Evolutionary conservation across 53 echinoderm and acorn worm genomes (phyloP), one percentile per base, ranked within the genome.

Genomic region (Patiria pectinifera): DNA sequence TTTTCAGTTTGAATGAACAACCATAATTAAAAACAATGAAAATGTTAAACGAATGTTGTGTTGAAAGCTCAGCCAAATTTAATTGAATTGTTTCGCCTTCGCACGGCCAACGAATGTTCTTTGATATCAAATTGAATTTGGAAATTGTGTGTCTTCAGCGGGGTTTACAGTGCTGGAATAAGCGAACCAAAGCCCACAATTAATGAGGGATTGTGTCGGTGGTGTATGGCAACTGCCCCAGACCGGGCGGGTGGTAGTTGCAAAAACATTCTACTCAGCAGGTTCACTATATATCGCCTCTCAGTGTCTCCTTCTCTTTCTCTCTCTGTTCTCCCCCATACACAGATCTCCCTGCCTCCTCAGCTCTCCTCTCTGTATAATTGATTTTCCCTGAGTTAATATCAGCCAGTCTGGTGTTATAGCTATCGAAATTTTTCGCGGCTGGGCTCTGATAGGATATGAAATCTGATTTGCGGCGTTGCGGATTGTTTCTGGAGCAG

Each of bases 351-450:
- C 71, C 49, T 49, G 15, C 5, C 72, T 86, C 53, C 8, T 8
- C 53, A 0, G 10, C 69, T 14, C 89, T 43, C 22, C 76, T 11
- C 75, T 12, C 45, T 46, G 11, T 90, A 81, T 90, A 90, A 90
- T 90, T 90, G 90, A 90, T 90, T 90, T 90, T 90, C 81, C 53
- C 62, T 69, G 62, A 90, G 90, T 90, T 90, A 90, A 90, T 90
- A 90, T 90, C 90, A 77, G 23, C 89, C 90, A n/a, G 80, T 81
- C 77, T 77, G 90, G 80, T 90, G 90, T 77, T 90, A 80, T 69
- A 45, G 81, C 90, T 80, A 90, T 90, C 45, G 90, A 81, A 45
- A 77, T 90, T 81, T 35, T 53, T 80, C 80, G 90, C 90, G 90
- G 90, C 90, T 62, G 11, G 61, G 77, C 69, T 80, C 81, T 90